A percentile compares a stretch with the other conserved stretches of the same genome.
phyloP scores from a whole-genome alignment of 2,113 vertebrate species.

The Stegostoma tigrinum region DNA sequence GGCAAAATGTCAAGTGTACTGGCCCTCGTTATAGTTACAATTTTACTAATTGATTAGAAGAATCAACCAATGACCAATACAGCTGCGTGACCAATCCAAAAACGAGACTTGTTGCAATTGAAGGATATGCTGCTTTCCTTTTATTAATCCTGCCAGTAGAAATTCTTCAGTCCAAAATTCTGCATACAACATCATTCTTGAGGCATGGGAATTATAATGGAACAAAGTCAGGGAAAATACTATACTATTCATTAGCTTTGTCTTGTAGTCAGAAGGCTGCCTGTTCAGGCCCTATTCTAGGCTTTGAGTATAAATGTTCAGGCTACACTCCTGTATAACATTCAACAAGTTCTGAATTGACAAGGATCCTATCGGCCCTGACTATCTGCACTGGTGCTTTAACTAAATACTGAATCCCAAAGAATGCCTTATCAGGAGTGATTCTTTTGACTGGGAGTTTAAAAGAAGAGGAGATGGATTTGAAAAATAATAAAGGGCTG shows the following conservation, averaged over 20 bases:
- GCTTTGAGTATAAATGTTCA: not conserved
- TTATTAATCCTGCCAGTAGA: not conserved
- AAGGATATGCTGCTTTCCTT: not conserved
- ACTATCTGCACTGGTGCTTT: not conserved
- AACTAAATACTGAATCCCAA: not conserved
- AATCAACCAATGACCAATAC: not conserved
- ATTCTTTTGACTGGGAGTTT: no score
- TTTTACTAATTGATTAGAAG: not conserved
- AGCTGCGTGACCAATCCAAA: not conserved
- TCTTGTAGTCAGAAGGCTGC: not conserved
- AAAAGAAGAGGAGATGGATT: no score
- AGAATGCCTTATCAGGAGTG: no score
- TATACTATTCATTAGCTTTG: not conserved
- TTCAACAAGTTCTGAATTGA: not conserved
- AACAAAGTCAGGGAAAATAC: not conserved
- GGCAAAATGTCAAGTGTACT: not conserved
- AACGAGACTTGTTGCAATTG: not conserved
- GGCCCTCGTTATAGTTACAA: not conserved
- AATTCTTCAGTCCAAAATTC: not conserved
- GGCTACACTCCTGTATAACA: not conserved
- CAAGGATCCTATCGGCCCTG: not conserved
- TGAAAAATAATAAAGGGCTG: no score
- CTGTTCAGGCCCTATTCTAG: not conserved
- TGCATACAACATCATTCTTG: not conserved
- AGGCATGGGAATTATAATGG: not conserved